These are phyloP conservation scores for Zosterops lateralis DNA, from an alignment of 2,113 vertebrate genomes.

Conservation along the genomic window DNA sequence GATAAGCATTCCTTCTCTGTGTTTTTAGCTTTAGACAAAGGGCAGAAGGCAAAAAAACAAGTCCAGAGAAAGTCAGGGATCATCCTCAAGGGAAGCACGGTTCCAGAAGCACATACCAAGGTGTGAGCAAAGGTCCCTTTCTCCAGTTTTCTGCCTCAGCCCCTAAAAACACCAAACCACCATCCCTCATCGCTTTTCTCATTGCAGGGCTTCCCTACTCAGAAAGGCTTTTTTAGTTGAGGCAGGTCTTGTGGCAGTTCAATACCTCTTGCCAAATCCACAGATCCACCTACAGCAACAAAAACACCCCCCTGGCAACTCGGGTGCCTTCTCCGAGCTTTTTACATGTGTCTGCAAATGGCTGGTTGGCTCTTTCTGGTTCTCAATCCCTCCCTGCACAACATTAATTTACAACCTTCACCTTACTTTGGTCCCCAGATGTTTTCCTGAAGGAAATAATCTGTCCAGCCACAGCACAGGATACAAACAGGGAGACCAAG, in stretches of 20 bases:
- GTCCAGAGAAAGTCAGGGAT: background rate
- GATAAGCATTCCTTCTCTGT: background rate
- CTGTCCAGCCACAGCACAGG: background rate
- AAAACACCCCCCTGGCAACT: background rate
- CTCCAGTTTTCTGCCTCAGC: accelerated
- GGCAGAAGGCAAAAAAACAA: background rate
- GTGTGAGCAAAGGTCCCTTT: background rate
- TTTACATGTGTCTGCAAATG: background rate
- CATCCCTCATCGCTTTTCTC: background rate
- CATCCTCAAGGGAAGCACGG: background rate
- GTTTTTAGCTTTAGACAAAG: background rate
- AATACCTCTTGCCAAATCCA: accelerated
- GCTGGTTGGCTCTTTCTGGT: background rate
- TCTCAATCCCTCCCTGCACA: background rate
- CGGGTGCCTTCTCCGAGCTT: background rate
- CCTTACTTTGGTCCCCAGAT: background rate
- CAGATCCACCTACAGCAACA: background rate
- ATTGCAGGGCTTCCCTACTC: background rate
- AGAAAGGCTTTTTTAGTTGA: background rate
- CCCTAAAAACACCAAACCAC: background rate
- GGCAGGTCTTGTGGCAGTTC: background rate
- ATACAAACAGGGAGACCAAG: background rate
- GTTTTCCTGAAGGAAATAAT: background rate
- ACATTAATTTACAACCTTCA: background rate
- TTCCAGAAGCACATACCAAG: background rate